Percentiles rank a stretch among this genome's conserved stretches.
These are phyloP conservation scores for Leucopsar rothschildi DNA, from an alignment of 2,113 vertebrate genomes.

Conservation along the genomic window DNA sequence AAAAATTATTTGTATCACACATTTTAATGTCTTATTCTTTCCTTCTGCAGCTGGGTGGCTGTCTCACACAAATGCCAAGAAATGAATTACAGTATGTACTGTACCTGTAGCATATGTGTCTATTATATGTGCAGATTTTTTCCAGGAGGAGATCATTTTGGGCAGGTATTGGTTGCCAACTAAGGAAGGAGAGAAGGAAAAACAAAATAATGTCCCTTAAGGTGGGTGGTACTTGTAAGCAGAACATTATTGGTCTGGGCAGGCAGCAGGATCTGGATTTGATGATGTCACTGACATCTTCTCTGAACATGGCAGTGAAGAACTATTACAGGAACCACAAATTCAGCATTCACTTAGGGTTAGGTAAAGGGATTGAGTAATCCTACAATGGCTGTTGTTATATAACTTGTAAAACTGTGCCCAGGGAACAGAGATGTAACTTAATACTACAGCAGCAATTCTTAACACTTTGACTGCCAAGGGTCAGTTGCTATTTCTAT, in stretches of 20 bases:
- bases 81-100: constrained; percentile 55
- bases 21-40: neutral
- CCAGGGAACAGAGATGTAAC: constrained; percentile 56
- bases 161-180: constrained; percentile 56
- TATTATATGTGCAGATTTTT: constrained; percentile 67
- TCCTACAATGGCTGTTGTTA: constrained; percentile 60
- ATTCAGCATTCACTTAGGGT: constrained; percentile 65
- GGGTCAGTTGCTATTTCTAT: constrained; percentile 61
- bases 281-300: constrained; percentile 29
- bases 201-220: constrained; percentile 61
- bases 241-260: constrained; percentile 38
- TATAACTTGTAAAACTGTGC: constrained; percentile 53
- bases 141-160: constrained; percentile 52
- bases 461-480: constrained; percentile 48
- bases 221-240: constrained; percentile 36
- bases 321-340: constrained; percentile 60
- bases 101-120: constrained; percentile 56
- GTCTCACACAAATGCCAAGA: constrained; percentile 38
- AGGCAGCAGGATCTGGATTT: constrained; percentile 44
- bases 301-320: constrained; percentile 18
- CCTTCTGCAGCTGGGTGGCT: neutral
- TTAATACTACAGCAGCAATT: constrained; percentile 48
- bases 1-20: neutral
- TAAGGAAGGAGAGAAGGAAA: constrained; percentile 53
- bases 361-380: constrained; percentile 67